Percentiles rank a stretch among this genome's conserved stretches.
Evolutionary conservation across 1,140 invertebrate species (phyloP).

Genomic region (Scaptomyza graminum): DNA sequence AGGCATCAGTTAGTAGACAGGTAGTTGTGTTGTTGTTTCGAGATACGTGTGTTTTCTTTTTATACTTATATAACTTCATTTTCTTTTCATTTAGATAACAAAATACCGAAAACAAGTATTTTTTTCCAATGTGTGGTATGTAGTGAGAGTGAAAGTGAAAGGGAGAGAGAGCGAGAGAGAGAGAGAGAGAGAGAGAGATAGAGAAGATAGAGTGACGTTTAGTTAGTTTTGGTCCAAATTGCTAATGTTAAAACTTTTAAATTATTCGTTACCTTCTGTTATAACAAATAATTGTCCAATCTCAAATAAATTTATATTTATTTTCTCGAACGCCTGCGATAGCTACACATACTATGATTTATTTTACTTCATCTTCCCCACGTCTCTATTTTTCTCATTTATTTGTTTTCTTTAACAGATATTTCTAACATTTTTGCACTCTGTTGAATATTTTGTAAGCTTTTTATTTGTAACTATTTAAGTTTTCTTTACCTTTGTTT

Average conservation of each 20-base stretch:
- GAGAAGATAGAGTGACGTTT: neutral
- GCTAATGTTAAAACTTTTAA: constrained; percentile 41
- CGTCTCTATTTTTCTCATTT: neutral
- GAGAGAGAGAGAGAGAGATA: neutral
- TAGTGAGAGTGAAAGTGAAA: neutral
- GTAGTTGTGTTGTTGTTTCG: constrained; percentile 53
- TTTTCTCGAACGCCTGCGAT: neutral
- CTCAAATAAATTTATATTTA: neutral
- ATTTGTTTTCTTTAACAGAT: neutral
- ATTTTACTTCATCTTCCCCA: too few relatives aligned
- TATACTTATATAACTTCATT: neutral
- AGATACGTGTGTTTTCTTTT: constrained; percentile 22
- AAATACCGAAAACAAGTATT: constrained; percentile 6
- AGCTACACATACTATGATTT: neutral
- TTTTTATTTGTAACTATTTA: neutral
- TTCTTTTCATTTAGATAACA: constrained; percentile 17
- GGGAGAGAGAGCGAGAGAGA: constrained; percentile 3
- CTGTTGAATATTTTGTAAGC: neutral
- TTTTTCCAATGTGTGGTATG: neutral
- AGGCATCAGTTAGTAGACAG: constrained; percentile 41
- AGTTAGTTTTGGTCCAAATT: constrained; percentile 68
- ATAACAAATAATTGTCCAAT: constrained; percentile 6
- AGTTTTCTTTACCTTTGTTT: neutral
- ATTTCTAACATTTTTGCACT: constrained; percentile 10
- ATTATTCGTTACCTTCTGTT: neutral